Evolutionary conservation across 2,888 invertebrate species (phyloP).

Genomic region (Apamea epomidion): DNA sequence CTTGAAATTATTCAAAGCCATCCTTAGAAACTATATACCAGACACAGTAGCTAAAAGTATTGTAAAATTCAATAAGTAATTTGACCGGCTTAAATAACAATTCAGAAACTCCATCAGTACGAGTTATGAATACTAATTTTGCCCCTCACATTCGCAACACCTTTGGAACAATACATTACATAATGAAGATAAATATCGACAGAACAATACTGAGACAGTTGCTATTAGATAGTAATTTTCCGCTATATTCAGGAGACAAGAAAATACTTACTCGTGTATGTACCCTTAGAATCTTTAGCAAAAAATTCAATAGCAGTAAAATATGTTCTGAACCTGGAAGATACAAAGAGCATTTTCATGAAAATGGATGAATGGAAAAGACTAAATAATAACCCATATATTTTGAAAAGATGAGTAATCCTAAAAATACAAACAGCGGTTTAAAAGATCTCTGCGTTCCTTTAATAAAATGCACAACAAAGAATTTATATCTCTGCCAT

Average conservation of each 20-base stretch:
- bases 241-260: slow-evolving; percentile 4
- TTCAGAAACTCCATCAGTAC: slow-evolving; percentile 14
- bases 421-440: neutral
- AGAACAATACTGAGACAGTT: slow-evolving; percentile 33
- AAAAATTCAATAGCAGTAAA: neutral
- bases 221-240: slow-evolving; percentile 37
- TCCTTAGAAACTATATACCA: neutral
- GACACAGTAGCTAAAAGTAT: neutral
- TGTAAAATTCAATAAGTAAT: slow-evolving; percentile 15
- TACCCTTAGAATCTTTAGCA: neutral
- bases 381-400: neutral
- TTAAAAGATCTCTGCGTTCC: neutral
- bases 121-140: slow-evolving; percentile 49
- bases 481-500: slow-evolving; percentile 31
- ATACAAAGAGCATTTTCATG: neutral
- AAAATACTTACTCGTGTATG: slow-evolving; percentile 8
- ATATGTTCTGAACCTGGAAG: neutral
- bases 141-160: slow-evolving; percentile 26
- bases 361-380: neutral
- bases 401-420: neutral
- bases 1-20: neutral
- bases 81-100: slow-evolving; percentile 32
- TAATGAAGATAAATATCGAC: slow-evolving; percentile 28
- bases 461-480: slow-evolving; percentile 1
- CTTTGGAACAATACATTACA: slow-evolving; percentile 51